Evolutionary conservation across 2,888 invertebrate species (phyloP).

Genomic region (Proisotoma minuta): DNA sequence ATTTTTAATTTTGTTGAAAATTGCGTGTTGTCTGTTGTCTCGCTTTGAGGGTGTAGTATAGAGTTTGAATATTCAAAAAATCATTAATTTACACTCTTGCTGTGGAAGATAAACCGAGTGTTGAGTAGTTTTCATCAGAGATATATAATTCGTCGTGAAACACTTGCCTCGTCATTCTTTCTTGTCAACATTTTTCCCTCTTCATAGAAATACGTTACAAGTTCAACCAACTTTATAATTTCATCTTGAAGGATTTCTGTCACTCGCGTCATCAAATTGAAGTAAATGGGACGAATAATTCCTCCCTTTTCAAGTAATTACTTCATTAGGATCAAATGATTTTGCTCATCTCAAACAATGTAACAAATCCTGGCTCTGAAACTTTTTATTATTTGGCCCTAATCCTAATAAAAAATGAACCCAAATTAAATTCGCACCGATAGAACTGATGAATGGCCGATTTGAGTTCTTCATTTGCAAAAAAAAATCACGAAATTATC

Average conservation of each 20-base stretch:
- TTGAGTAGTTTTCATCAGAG: not conserved
- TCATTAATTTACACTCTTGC: not conserved
- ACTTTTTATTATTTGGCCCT: no score
- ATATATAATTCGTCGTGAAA: constrained; percentile 6
- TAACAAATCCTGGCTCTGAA: not conserved
- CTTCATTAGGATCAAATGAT: no score
- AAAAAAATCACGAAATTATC: no score
- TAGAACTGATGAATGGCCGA: no score
- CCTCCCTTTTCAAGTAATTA: not conserved
- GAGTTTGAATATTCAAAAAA: no score
- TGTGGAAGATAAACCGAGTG: not conserved
- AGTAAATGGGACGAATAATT: not conserved
- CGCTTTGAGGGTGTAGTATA: no score
- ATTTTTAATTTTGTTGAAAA: no score
- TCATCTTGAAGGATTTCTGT: not conserved
- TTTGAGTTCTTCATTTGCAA: no score
- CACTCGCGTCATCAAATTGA: not conserved
- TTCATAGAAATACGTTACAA: not conserved
- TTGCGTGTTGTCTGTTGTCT: no score
- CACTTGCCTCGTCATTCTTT: constrained; percentile 8
- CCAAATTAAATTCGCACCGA: no score
- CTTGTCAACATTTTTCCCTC: constrained; percentile 4
- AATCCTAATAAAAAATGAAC: no score
- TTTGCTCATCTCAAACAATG: no score
- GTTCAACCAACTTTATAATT: not conserved